Percentiles rank a stretch among this genome's conserved stretches.
Conservation (phyloP, 2,888 invertebrate species). For the Pristionchus japonicus region DNA sequence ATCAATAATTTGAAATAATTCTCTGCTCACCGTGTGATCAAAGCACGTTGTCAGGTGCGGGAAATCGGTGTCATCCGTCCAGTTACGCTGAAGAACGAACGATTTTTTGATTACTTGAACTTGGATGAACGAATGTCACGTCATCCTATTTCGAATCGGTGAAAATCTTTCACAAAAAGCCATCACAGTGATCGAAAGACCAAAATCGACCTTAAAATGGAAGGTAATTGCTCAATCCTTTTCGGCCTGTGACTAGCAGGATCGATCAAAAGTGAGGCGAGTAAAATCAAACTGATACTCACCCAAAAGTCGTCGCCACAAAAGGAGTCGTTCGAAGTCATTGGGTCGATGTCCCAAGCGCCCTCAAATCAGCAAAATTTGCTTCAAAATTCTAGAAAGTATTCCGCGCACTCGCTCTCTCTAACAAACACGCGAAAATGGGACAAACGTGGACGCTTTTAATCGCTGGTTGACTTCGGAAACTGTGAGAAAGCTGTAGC, state of each 20-base stretch:
- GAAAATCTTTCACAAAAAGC: background rate
- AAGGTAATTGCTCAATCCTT: too few relatives aligned
- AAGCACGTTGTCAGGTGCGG: constrained; percentile 69
- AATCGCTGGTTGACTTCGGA: background rate
- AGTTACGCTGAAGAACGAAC: background rate
- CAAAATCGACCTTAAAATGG: background rate
- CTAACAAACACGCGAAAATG: background rate
- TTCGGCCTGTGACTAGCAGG: too few relatives aligned
- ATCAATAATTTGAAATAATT: background rate
- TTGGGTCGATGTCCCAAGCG: background rate
- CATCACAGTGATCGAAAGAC: background rate
- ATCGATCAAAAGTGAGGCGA: too few relatives aligned
- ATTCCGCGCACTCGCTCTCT: background rate
- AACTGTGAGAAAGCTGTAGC: constrained; percentile 1
- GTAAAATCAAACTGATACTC: too few relatives aligned
- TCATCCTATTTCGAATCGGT: too few relatives aligned
- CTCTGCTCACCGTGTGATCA: constrained; percentile 61
- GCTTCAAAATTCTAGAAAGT: too few relatives aligned
- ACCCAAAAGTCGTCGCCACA: background rate
- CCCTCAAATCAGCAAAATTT: background rate
- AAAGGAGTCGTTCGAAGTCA: background rate
- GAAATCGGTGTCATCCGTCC: constrained; percentile 41
- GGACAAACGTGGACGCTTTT: background rate
- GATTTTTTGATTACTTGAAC: too few relatives aligned
- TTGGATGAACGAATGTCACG: too few relatives aligned